A percentile compares a stretch with the other conserved stretches of the same genome.
These are phyloP conservation scores for Genyomyrus donnyi DNA, from an alignment of 2,113 vertebrate species.

Conservation along the genomic window DNA sequence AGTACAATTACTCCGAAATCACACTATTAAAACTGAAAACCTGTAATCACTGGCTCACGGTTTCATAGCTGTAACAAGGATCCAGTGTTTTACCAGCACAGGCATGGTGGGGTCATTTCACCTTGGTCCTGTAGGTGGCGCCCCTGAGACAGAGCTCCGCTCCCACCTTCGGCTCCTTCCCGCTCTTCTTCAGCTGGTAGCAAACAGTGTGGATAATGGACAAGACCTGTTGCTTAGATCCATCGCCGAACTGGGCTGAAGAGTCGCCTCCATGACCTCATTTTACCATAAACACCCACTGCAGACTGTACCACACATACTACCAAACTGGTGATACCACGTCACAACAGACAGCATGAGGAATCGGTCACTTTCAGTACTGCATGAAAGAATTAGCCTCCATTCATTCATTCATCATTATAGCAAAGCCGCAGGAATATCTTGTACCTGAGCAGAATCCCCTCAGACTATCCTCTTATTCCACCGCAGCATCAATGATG, in stretches of 20 bases:
- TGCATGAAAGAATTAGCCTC: not conserved
- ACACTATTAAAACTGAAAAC: not conserved
- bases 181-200: conserved; percentile 71
- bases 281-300: not conserved
- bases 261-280: not conserved
- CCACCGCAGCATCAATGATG: not conserved
- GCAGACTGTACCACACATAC: not conserved
- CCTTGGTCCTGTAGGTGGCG: conserved; percentile 69
- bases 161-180: conserved; percentile 71
- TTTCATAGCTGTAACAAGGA: not conserved
- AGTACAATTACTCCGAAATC: not conserved
- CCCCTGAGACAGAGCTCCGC: conserved; percentile 64
- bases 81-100: not conserved
- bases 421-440: not conserved
- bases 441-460: not conserved
- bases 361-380: not conserved
- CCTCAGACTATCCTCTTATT: not conserved
- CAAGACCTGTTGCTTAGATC: not conserved
- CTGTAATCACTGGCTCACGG: not conserved
- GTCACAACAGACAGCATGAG: no score
- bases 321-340: not conserved
- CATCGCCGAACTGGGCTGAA: not conserved
- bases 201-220: not conserved
- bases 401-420: not conserved
- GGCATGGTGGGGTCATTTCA: conserved; percentile 32